phyloP scores from a whole-genome alignment of 1,140 invertebrate species.

The Teleogryllus occipitalis region DNA sequence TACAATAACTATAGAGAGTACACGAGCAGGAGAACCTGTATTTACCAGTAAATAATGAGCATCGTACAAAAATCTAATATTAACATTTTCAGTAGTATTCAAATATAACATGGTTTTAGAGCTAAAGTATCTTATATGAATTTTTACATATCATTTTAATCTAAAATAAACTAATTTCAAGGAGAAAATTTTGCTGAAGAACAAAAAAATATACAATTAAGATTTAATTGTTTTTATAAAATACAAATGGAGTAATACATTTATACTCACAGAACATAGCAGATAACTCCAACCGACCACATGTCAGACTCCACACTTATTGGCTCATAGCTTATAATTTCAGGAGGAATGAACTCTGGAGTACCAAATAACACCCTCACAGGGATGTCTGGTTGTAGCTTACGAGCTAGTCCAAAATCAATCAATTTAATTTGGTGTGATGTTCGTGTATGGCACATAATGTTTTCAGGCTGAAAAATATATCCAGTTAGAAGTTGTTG shows the following conservation, averaged over 20 bases:
- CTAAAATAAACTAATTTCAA: no score
- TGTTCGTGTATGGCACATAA: conserved; percentile 75
- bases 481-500: conserved; percentile 2
- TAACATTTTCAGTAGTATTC: no score
- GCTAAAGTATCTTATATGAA: no score
- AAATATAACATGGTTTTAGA: no score
- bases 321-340: conserved; percentile 86
- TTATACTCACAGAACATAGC: conserved; percentile 79
- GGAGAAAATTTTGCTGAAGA: no score
- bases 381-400: conserved; percentile 58
- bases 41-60: no score
- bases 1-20: no score
- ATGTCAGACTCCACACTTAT: conserved; percentile 81
- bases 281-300: conserved; percentile 91
- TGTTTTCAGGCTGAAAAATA: conserved; percentile 70
- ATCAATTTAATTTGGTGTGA: conserved; percentile 82
- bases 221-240: background rate
- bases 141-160: no score
- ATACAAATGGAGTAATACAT: background rate
- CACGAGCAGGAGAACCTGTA: no score
- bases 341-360: conserved; percentile 88
- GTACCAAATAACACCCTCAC: conserved; percentile 81
- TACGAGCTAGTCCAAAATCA: conserved; percentile 82
- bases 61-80: no score
- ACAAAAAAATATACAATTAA: background rate